Evolutionary conservation across 2,797 vertebrate species (phyloP).

Genomic region (Bradypus variegatus): DNA sequence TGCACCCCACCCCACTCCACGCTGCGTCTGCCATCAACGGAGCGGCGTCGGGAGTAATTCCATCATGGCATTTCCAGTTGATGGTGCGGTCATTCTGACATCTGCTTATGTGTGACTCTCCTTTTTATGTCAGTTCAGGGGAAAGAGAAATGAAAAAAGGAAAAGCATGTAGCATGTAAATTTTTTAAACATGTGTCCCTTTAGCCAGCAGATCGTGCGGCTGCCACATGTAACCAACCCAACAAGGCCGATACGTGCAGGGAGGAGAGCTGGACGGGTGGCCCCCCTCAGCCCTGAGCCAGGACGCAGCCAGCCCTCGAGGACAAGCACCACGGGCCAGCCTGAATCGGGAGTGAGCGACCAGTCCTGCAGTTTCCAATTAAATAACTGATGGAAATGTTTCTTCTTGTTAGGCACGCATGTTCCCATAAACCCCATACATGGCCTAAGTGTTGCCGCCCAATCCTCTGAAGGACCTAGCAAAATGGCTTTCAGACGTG

Average conservation of each 20-base stretch:
- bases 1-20: neutral
- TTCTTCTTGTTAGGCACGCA: conserved; percentile 37
- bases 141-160: neutral
- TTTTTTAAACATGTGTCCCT: conserved; percentile 11
- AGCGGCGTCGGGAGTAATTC: neutral
- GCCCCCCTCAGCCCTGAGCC: neutral
- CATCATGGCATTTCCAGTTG: neutral
- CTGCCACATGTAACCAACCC: neutral
- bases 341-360: neutral
- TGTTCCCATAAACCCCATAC: conserved; percentile 48
- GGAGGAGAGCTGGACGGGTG: fast-evolving
- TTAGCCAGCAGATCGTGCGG: neutral
- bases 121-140: conserved; percentile 37
- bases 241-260: neutral
- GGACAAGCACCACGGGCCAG: fast-evolving
- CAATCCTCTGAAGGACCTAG: conserved; percentile 45
- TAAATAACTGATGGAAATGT: conserved; percentile 38
- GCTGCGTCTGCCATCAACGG: conserved; percentile 18
- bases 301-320: neutral
- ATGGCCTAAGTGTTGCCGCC: conserved; percentile 15
- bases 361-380: conserved; percentile 25
- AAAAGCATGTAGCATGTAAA: neutral
- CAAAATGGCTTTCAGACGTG: conserved; percentile 43
- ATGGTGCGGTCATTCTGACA: conserved; percentile 38
- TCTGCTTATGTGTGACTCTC: conserved; percentile 38